Percentiles rank a stretch among this genome's conserved stretches.
Conservation (phyloP, 2,113 vertebrate species). For the Myiozetetes cayanensis region DNA sequence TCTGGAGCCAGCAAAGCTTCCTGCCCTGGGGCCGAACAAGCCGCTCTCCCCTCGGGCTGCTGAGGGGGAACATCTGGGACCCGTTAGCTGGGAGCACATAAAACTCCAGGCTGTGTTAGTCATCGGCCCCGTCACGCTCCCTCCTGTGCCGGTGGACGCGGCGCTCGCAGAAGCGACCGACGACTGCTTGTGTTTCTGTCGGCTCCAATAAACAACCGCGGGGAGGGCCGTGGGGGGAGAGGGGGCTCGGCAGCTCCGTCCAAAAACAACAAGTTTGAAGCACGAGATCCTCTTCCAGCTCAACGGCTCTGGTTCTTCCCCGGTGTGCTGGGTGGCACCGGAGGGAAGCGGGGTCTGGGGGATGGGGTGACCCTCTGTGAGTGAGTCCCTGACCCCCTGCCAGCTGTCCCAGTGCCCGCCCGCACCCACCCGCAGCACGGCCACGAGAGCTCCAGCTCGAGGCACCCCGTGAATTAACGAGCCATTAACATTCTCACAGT, state of each 20-base stretch:
- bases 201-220: slow-evolving; percentile 28
- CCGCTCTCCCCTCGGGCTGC: background rate
- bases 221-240: background rate
- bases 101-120: slow-evolving; percentile 4
- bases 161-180: slow-evolving; percentile 11
- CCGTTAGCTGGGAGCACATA: slow-evolving; percentile 26
- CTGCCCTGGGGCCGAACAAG: background rate
- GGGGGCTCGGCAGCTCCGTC: background rate
- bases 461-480: background rate
- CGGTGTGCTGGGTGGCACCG: background rate
- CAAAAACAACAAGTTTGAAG: background rate
- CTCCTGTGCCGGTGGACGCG: slow-evolving; percentile 9
- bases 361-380: rapidly evolving
- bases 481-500: background rate
- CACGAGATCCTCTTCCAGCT: background rate
- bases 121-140: slow-evolving; percentile 9
- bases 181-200: slow-evolving; percentile 49
- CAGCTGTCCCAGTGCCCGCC: background rate
- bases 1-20: background rate
- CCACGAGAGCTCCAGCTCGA: background rate
- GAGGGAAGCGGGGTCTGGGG: background rate
- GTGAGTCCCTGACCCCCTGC: background rate
- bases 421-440: background rate
- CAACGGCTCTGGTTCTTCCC: background rate
- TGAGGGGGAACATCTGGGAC: background rate